A percentile compares a stretch with the other conserved stretches of the same genome.
Conservation (phyloP, 2,888 invertebrate species). For the Nemurella pictetii region DNA sequence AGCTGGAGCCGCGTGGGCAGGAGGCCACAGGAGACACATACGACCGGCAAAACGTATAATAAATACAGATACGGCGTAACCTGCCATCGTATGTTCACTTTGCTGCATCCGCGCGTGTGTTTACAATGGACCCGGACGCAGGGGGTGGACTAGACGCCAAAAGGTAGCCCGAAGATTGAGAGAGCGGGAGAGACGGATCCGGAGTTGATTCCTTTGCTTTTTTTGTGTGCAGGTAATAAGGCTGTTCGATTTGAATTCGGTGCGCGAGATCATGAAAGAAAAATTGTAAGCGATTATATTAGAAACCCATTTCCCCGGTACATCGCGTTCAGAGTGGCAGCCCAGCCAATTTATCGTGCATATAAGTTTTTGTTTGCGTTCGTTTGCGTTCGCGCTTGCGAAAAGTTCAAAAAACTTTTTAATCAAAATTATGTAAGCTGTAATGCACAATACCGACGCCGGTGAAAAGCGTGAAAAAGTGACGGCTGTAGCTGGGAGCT, state of each 20-base stretch:
- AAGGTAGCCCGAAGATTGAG: not conserved
- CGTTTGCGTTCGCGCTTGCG: not conserved
- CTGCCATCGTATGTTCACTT: slow-evolving; percentile 26
- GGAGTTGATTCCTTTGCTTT: not conserved
- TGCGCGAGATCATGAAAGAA: not conserved
- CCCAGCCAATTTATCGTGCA: not conserved
- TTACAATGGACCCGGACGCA: not conserved
- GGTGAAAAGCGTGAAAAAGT: not conserved
- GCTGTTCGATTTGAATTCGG: too few relatives aligned
- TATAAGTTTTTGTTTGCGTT: not conserved
- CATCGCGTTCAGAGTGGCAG: not conserved
- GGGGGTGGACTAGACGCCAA: not conserved
- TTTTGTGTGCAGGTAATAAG: not conserved
- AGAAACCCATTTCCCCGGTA: not conserved
- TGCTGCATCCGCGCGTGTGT: not conserved
- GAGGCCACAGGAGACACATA: slow-evolving; percentile 9
- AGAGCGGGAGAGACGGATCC: not conserved
- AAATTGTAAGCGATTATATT: too few relatives aligned
- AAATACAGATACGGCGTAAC: slow-evolving; percentile 15
- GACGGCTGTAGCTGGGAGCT: too few relatives aligned
- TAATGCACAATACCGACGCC: not conserved
- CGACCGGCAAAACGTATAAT: not conserved
- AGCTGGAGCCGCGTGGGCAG: not conserved
- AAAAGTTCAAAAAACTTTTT: not conserved
- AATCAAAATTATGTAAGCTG: not conserved